Percentiles rank a stretch among this genome's conserved stretches.
Evolutionary conservation across 1,140 invertebrate genomes (phyloP).

Genomic region (Dolichoris vasculosae): DNA sequence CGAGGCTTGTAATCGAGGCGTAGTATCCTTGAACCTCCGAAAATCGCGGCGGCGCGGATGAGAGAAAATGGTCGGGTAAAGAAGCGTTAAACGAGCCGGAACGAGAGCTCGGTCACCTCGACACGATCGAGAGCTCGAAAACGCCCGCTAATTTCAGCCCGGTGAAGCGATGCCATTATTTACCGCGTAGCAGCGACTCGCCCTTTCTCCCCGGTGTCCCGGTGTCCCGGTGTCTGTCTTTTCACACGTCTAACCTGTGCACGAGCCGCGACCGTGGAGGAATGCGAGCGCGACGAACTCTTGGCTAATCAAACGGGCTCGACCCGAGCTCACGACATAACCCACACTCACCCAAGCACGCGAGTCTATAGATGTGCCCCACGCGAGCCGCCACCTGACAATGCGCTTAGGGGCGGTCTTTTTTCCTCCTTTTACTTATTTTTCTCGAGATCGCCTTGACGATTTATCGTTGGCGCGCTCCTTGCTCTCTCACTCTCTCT

Average conservation of each 20-base stretch:
- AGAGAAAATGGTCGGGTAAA: too few relatives aligned
- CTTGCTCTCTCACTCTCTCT: too few relatives aligned
- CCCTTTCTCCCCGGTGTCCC: slow-evolving; percentile 5
- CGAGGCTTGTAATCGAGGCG: neutral
- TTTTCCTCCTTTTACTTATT: too few relatives aligned
- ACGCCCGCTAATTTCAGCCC: neutral
- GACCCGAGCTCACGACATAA: slow-evolving; percentile 57
- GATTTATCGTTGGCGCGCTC: too few relatives aligned
- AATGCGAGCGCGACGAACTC: slow-evolving; percentile 69
- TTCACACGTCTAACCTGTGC: slow-evolving; percentile 36
- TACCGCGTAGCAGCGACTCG: neutral
- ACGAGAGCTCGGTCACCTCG: neutral
- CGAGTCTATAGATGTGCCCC: neutral
- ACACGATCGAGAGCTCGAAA: neutral
- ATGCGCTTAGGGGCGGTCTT: slow-evolving; percentile 19
- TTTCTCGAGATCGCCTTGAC: neutral
- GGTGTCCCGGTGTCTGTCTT: neutral
- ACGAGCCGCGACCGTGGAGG: slow-evolving; percentile 55
- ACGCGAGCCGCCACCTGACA: slow-evolving; percentile 28
- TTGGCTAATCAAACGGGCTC: slow-evolving; percentile 65
- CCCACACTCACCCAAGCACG: slow-evolving; percentile 17
- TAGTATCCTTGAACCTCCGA: too few relatives aligned
- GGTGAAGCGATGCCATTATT: neutral
- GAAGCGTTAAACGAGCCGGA: neutral
- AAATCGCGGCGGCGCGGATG: too few relatives aligned